Evolutionary conservation across 2,888 invertebrate species (phyloP), one percentile per base, ranked within the genome.

Genomic region (Ectobius pallidus): DNA sequence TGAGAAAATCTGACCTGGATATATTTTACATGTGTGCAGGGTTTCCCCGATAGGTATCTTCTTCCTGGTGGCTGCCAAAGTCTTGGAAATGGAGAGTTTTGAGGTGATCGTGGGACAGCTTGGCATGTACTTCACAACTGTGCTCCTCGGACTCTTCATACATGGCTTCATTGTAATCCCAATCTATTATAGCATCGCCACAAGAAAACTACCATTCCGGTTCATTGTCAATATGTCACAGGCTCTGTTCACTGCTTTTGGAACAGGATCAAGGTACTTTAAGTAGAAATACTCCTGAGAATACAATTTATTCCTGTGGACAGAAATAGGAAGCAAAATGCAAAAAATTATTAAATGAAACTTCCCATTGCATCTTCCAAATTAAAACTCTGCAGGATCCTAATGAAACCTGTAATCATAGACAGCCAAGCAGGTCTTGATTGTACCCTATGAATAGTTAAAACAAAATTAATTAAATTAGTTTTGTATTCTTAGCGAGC

Each of bases 191-290:
- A 92, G 95, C 78, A 78, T 95, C 77, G 89, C 91, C 49, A 93
- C 94, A 0, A 89, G 94, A 79, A 91, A 90, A 76, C 87, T 96
- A 75, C 98, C 98, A 0, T 92, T 94, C 82, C 86, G 87, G 73
- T 93, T 91, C 78, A 89, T 95, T 72, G 91, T 89, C 16, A 92
- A 92, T 81, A 91, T 96, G 87, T 92, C 94, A 75, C 95, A 96
- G 80, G 97, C 97, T 25, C 86, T 97, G 84, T 94, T 95, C 3
- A 98, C 97, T 1, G 97, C 97, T 58, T 98, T 98, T 82, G 97
- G 97, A 78, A 98, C 98, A 32, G 95, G 97, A 32, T 97, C 97
- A 44, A 93, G 94, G 91, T 88, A 82, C 69, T n/a, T n/a, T n/a
- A n/a, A n/a, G n/a, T n/a, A n/a, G n/a, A n/a, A 44, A 71, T 49